These are phyloP conservation scores for Neodontobutis hainanensis DNA, from an alignment of 2,113 vertebrate species.

Conservation along the genomic window DNA sequence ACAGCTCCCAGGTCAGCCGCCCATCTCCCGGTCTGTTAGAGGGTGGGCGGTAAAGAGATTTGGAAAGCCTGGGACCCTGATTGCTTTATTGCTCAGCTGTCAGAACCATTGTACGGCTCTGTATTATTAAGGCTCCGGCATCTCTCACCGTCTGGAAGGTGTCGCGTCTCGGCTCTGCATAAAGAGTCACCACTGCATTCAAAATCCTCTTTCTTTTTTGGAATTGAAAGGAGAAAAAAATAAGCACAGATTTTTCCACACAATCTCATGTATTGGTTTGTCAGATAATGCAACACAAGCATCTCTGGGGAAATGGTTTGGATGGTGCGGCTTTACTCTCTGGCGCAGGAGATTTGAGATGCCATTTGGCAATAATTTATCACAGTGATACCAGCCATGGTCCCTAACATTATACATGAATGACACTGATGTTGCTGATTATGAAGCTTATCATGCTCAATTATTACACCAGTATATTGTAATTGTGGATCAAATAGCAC, in stretches of 20 bases:
- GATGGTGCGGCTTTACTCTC: conserved; percentile 59
- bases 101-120: conserved; percentile 78
- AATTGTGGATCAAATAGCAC: background rate
- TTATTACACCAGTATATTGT: conserved; percentile 9
- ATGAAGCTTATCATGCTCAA: conserved; percentile 33
- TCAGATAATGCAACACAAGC: conserved; percentile 70
- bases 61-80: conserved; percentile 80
- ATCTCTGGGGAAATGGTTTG: conserved; percentile 69
- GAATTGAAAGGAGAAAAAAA: conserved; percentile 70
- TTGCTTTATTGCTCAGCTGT: conserved; percentile 82
- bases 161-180: conserved; percentile 75
- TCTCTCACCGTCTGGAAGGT: conserved; percentile 80
- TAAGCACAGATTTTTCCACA: conserved; percentile 72
- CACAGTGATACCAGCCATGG: conserved; percentile 51
- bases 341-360: conserved; percentile 62
- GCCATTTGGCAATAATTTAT: conserved; percentile 61
- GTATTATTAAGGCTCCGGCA: conserved; percentile 79
- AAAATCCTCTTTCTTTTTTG: conserved; percentile 71
- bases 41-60: conserved; percentile 82
- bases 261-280: conserved; percentile 73
- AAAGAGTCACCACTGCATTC: conserved; percentile 77
- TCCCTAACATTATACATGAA: conserved; percentile 39
- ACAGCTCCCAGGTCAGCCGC: conserved; percentile 81
- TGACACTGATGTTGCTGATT: conserved; percentile 47
- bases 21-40: conserved; percentile 78